These are phyloP conservation scores for Eulimnadia texana DNA, from an alignment of 1,140 invertebrate genomes.

Conservation along the genomic window DNA sequence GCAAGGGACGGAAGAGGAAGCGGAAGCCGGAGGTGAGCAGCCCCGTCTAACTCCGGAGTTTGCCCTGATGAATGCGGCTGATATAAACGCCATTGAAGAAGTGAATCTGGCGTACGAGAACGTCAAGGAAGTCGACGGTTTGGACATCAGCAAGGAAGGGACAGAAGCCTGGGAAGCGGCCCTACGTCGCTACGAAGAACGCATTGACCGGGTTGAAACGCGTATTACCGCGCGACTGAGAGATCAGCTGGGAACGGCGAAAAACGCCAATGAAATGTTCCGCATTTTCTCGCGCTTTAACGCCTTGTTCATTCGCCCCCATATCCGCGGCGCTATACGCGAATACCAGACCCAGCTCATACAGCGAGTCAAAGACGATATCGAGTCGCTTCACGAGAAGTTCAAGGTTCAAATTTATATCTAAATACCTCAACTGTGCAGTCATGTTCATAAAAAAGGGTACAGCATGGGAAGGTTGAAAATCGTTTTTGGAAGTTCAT, in stretches of 20 bases:
- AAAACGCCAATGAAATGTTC: constrained; percentile 99
- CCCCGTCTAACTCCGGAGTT: constrained; percentile 2
- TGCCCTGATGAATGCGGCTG: constrained; percentile 12
- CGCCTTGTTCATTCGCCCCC: constrained; percentile 92
- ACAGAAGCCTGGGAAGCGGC: constrained; percentile 95
- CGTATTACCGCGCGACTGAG: constrained; percentile 89
- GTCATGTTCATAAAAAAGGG: too few relatives aligned
- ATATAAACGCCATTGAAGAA: constrained; percentile 32
- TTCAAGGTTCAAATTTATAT: constrained; percentile 60
- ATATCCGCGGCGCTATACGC: constrained; percentile 93
- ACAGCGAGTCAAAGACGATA: constrained; percentile 97
- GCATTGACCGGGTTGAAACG: constrained; percentile 93
- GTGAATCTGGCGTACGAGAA: constrained; percentile 96
- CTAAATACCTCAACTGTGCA: neutral
- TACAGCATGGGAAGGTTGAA: too few relatives aligned
- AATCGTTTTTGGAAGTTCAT: too few relatives aligned
- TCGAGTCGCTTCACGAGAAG: constrained; percentile 92
- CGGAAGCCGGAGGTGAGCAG: constrained; percentile 72
- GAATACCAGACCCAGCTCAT: constrained; percentile 99
- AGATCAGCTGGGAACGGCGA: constrained; percentile 93
- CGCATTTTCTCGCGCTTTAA: constrained; percentile 96
- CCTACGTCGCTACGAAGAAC: constrained; percentile 84
- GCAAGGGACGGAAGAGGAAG: constrained; percentile 46
- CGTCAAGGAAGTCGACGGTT: constrained; percentile 94
- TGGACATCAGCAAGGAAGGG: constrained; percentile 94